A percentile compares a stretch with the other conserved stretches of the same genome.
Conservation (phyloP, 2,888 invertebrate species). For the Zeuzera pyrina region DNA sequence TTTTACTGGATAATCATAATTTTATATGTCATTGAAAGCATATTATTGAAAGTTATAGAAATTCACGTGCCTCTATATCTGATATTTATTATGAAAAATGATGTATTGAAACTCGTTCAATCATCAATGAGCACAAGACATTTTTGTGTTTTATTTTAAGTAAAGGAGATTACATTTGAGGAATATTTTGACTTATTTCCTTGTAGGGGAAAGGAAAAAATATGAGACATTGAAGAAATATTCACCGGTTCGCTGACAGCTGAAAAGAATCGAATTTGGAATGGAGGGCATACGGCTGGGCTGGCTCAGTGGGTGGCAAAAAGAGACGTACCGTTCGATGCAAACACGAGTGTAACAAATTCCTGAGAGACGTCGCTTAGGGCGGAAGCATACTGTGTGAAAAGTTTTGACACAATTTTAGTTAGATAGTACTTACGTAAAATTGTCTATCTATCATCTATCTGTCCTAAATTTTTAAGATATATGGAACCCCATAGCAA, state of each 20-base stretch:
- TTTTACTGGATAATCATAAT: too few relatives aligned
- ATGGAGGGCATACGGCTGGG: slow-evolving; percentile 13
- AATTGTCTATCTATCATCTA: too few relatives aligned
- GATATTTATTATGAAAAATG: too few relatives aligned
- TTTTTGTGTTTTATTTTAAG: slow-evolving; percentile 23
- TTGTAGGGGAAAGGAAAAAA: slow-evolving; percentile 25
- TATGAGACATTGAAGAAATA: slow-evolving; percentile 30
- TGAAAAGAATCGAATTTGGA: slow-evolving; percentile 47
- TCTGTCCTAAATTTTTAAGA: too few relatives aligned
- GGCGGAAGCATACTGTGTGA: slow-evolving; percentile 10
- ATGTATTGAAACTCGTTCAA: slow-evolving; percentile 13
- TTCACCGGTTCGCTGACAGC: slow-evolving; percentile 41
- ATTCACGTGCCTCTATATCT: too few relatives aligned
- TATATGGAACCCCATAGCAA: too few relatives aligned
- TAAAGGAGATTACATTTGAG: slow-evolving; percentile 32
- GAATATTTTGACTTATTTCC: slow-evolving; percentile 39
- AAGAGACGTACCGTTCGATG: slow-evolving; percentile 19
- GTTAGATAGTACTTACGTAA: too few relatives aligned
- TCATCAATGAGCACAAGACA: slow-evolving; percentile 11
- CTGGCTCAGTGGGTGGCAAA: slow-evolving; percentile 9
- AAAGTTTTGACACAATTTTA: neutral
- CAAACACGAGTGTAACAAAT: slow-evolving; percentile 23
- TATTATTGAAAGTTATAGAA: too few relatives aligned
- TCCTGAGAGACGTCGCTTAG: slow-evolving; percentile 15
- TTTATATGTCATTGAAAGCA: too few relatives aligned